Evolutionary conservation across 2,888 invertebrate species (phyloP).

Genomic region (Charanyca ferruginea): DNA sequence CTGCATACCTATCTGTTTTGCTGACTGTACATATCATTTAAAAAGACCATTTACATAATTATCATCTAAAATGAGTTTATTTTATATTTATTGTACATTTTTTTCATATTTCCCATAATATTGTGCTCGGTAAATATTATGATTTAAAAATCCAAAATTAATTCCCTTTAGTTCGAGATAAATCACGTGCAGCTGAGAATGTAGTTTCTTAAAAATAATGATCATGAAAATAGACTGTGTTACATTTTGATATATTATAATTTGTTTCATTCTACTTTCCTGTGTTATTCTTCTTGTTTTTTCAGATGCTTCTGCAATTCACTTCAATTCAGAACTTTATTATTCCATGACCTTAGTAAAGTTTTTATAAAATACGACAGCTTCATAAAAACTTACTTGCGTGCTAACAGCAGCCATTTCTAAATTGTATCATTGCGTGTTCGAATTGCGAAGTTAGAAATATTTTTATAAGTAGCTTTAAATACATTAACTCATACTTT

Average conservation of each 20-base stretch:
- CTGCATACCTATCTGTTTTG: too few relatives aligned
- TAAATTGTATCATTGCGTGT: constrained; percentile 46
- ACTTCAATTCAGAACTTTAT: background rate
- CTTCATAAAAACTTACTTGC: constrained; percentile 29
- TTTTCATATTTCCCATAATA: too few relatives aligned
- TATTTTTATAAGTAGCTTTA: constrained; percentile 29
- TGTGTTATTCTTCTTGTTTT: background rate
- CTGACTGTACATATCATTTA: too few relatives aligned
- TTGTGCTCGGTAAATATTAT: too few relatives aligned
- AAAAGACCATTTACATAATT: too few relatives aligned
- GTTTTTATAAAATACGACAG: constrained; percentile 18
- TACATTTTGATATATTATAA: background rate
- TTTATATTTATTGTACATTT: too few relatives aligned
- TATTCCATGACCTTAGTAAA: constrained; percentile 8
- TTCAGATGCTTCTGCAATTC: background rate
- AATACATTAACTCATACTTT: background rate
- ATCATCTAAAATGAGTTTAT: too few relatives aligned
- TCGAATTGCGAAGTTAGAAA: constrained; percentile 30
- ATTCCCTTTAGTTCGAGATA: too few relatives aligned
- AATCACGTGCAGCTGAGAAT: too few relatives aligned
- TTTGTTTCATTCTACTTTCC: background rate
- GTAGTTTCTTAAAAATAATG: too few relatives aligned
- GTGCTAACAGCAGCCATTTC: constrained; percentile 36
- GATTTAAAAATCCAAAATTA: too few relatives aligned
- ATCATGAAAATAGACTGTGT: too few relatives aligned